These are phyloP conservation scores for Holothuria leucospilota DNA, from an alignment of 53 echinoderm and acorn worm species.

Conservation along the genomic window DNA sequence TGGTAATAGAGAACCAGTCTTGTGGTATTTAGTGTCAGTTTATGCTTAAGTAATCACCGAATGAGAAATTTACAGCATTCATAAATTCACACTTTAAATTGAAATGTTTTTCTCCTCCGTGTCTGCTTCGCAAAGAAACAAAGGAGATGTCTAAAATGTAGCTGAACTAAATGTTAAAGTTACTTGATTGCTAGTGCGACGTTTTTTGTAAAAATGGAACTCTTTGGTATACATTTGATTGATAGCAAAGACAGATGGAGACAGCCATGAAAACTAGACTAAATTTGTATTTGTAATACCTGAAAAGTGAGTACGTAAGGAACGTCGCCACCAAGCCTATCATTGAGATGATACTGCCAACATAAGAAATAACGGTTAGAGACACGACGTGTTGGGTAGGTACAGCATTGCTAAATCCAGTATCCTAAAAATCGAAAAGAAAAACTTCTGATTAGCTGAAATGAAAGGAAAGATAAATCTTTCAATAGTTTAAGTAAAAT, in stretches of 20 bases:
- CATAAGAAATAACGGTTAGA: conserved; percentile 74
- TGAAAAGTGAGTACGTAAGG: conserved; percentile 82
- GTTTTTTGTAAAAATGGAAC: too few species aligned
- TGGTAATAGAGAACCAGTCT: too few species aligned
- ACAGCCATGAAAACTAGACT: too few species aligned
- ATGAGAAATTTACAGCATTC: not conserved
- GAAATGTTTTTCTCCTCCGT: not conserved
- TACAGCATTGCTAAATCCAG: conserved; percentile 66
- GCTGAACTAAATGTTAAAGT: too few species aligned
- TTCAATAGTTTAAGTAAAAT: not conserved
- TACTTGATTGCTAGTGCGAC: too few species aligned
- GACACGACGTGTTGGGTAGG: conserved; percentile 62
- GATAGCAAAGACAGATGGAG: too few species aligned
- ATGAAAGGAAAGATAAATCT: not conserved
- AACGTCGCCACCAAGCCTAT: conserved; percentile 73
- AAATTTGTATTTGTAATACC: conserved; percentile 51
- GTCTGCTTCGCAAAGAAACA: not conserved
- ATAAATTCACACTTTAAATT: not conserved
- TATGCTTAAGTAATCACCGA: not conserved
- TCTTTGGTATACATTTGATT: too few species aligned
- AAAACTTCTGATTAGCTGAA: not conserved
- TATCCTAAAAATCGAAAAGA: conserved; percentile 62
- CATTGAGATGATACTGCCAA: conserved; percentile 73
- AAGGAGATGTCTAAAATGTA: too few species aligned
- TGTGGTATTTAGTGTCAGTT: too few species aligned